phyloP scores from a whole-genome alignment of 2,888 invertebrate genomes.

The Orthosia gothica region DNA sequence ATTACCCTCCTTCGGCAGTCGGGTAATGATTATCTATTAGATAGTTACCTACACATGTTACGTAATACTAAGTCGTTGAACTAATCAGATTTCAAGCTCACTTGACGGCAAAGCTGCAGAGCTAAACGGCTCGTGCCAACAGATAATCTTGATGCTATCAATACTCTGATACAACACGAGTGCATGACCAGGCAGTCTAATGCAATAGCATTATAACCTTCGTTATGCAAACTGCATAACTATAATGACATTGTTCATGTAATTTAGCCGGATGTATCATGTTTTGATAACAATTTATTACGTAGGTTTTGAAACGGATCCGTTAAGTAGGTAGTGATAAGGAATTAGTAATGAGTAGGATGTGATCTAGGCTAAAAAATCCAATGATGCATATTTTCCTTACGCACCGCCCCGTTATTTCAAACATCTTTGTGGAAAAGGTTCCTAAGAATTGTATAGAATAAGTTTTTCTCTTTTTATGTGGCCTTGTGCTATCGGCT shows the following conservation, averaged over 20 bases:
- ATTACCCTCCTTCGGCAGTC: too few species aligned
- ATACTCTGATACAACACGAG: too few species aligned
- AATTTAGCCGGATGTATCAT: neutral
- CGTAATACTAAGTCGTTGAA: slow-evolving; percentile 1
- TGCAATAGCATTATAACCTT: neutral
- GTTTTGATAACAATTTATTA: neutral
- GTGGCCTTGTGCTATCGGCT: too few species aligned
- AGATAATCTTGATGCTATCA: neutral
- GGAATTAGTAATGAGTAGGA: neutral
- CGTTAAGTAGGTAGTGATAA: neutral
- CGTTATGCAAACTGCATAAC: neutral
- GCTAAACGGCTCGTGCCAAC: slow-evolving; percentile 9
- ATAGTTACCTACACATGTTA: too few species aligned
- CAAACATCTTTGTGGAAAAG: too few species aligned
- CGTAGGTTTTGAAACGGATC: neutral
- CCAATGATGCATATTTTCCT: too few species aligned
- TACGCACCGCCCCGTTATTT: too few species aligned
- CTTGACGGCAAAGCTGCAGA: slow-evolving; percentile 13
- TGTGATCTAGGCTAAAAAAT: neutral
- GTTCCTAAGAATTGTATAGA: too few species aligned
- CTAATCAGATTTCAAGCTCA: neutral
- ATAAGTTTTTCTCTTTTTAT: too few species aligned
- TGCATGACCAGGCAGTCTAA: neutral
- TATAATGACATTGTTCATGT: neutral
- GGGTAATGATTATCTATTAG: too few species aligned